Evolutionary conservation across 37 sponge, comb jelly and placozoan species (phyloP), one percentile per base, ranked within the genome.

Genomic region (Oscarella lobularis): DNA sequence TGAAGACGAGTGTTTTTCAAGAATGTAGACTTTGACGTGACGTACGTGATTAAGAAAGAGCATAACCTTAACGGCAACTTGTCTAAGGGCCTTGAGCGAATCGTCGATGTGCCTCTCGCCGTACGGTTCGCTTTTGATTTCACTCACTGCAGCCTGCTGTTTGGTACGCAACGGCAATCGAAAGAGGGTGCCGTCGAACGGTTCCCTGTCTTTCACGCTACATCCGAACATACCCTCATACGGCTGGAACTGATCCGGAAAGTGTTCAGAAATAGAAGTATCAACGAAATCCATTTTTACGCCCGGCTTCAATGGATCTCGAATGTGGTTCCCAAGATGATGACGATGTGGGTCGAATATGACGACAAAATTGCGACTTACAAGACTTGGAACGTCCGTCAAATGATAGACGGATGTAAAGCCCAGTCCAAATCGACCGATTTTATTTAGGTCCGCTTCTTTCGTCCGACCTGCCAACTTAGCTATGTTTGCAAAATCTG

Each of bases 401-500:
- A 85, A 36, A 5, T 78, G 85, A 39, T 91, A 91, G 2, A 65
- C 76, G 31, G 88, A 70, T 40, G 84, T 85, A 72, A 91, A 91
- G 2, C 92, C 92, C 39, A 87, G 72, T 48, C 92, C 92, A 79
- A 85, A 87, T 6, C 85, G 77, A 35, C 92, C 92, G 38, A 87
- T 91, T 73, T 84, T 87, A 36, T 82, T n/a, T 68, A 81, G 83
- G 41, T 91, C 77, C 29, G 40, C 60, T 80, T 67, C 79, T 67
- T 91, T 91, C 2, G 87, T 74, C 33, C 74, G 83, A 2, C 79
- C 84, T 39, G 85, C 92, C 20, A 90, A 34, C 68, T 87, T 38
- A 71, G 81, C 81, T 66, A 90, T 90, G 66, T 87, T 81, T 0
- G 81, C 78, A 54, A 90, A 91, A 74, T 90, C 91, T 9, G 38